Percentiles rank a stretch among this genome's conserved stretches.
These are phyloP conservation scores for Nesogale talazaci DNA, from an alignment of 2,113 vertebrate species.

Conservation along the genomic window DNA sequence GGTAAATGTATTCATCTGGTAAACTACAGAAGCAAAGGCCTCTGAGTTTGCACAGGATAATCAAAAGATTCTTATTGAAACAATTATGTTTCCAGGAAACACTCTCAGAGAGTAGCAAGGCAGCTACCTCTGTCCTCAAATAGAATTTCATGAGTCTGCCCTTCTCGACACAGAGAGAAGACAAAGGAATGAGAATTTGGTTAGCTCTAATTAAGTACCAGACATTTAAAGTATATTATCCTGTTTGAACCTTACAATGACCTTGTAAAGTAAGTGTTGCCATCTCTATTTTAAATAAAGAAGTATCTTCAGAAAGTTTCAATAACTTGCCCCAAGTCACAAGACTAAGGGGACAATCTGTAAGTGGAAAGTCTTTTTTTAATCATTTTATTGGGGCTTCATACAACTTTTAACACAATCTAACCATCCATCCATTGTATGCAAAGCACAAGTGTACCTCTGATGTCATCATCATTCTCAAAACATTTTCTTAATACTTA, in stretches of 20 bases:
- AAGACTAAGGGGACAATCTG: background rate
- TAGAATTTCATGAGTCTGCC: background rate
- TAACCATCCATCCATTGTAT: no score
- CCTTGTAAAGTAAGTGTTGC: background rate
- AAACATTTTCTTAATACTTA: no score
- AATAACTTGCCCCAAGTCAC: background rate
- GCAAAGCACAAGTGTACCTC: no score
- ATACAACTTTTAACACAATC: no score
- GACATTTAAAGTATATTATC: background rate
- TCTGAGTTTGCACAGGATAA: constrained; percentile 4
- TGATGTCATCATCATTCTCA: no score
- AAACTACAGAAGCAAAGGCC: background rate
- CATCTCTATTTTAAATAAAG: background rate
- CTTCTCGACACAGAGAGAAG: background rate
- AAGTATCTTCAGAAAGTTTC: background rate
- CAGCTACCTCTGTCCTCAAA: background rate
- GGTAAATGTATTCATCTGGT: background rate
- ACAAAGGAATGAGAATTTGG: constrained; percentile 29
- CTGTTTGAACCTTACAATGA: constrained; percentile 7
- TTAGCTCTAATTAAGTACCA: background rate
- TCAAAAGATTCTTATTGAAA: background rate
- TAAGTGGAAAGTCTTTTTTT: no score
- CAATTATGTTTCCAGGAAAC: background rate
- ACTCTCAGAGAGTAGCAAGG: background rate
- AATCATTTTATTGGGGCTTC: no score